Evolutionary conservation across 2,888 invertebrate species (phyloP).

Genomic region (Pecten maximus): DNA sequence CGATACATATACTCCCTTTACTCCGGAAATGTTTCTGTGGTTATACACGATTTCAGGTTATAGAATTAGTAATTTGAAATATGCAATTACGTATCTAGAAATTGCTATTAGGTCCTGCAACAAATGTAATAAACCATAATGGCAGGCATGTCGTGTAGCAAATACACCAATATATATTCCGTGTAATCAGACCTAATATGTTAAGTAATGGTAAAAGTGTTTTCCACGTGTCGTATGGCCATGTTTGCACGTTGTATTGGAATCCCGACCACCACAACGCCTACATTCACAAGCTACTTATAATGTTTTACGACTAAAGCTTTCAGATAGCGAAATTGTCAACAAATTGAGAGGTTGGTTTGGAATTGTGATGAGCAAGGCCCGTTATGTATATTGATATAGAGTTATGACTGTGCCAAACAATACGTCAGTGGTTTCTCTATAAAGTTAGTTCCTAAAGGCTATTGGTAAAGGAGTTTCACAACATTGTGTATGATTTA

Average conservation of each 20-base stretch:
- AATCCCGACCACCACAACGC: background rate
- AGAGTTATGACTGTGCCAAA: background rate
- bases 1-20: too few species aligned
- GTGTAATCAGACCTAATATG: background rate
- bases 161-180: too few species aligned
- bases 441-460: too few species aligned
- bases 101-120: too few species aligned
- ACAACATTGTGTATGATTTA: too few species aligned
- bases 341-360: background rate
- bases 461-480: background rate
- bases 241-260: background rate
- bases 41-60: too few species aligned
- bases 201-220: background rate
- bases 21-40: too few species aligned
- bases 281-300: slow-evolving; percentile 4
- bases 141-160: too few species aligned
- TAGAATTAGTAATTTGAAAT: too few species aligned
- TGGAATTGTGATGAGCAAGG: background rate
- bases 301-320: background rate
- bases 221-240: background rate
- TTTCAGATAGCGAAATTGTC: background rate
- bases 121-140: too few species aligned
- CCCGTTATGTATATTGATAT: background rate
- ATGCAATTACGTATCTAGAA: too few species aligned
- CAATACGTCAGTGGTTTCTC: background rate